Conservation (phyloP, 1,140 invertebrate genomes). For the Cyclargus thomasi region DNA sequence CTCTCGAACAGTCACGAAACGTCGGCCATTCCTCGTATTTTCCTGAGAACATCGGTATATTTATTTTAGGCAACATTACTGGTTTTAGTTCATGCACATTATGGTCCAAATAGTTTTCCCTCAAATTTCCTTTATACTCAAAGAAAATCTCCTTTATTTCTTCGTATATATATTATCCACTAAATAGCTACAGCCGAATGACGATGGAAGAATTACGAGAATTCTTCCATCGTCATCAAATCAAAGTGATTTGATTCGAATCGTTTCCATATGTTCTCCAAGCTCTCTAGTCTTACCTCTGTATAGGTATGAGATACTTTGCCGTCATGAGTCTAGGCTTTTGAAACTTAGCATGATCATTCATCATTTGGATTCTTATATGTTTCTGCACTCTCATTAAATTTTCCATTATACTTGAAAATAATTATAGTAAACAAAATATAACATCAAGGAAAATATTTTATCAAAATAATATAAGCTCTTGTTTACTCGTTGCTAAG, state of each 20-base stretch:
- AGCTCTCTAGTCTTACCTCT: not conserved
- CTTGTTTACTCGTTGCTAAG: too few species aligned
- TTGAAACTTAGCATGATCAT: too few species aligned
- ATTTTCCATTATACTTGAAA: too few species aligned
- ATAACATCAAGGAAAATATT: too few species aligned
- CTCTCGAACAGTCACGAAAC: constrained; percentile 30
- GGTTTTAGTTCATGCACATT: not conserved
- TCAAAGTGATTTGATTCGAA: not conserved
- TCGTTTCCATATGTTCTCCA: not conserved
- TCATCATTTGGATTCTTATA: too few species aligned
- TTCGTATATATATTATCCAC: not conserved
- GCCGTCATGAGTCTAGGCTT: too few species aligned
- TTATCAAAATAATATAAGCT: too few species aligned
- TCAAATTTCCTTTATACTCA: constrained; percentile 9
- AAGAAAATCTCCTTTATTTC: constrained; percentile 11
- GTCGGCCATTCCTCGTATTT: constrained; percentile 30
- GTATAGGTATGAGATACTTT: too few species aligned
- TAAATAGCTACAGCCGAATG: not conserved
- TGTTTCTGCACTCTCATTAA: too few species aligned
- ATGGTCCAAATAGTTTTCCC: not conserved
- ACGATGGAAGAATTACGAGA: too few species aligned
- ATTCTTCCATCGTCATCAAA: too few species aligned
- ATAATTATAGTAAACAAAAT: too few species aligned
- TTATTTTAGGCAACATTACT: constrained; percentile 16
- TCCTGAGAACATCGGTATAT: constrained; percentile 22